phyloP scores from a whole-genome alignment of 35 echinoderm and acorn worm species.

The Ophioderma brevispina region DNA sequence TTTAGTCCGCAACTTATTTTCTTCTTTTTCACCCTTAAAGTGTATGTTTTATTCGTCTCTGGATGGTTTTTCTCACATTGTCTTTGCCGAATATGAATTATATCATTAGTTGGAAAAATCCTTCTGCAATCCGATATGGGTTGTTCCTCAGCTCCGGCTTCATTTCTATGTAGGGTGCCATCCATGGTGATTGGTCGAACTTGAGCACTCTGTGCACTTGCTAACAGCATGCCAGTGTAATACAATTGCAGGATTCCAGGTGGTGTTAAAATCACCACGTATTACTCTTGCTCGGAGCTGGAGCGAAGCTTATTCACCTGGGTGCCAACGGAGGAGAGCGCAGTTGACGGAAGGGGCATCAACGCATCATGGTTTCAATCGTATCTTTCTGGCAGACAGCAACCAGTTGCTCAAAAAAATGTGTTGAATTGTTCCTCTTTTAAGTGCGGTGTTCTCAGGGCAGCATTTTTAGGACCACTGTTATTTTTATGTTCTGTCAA shows the following conservation, averaged over 20 bases:
- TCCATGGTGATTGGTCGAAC: constrained; percentile 8
- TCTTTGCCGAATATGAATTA: constrained; percentile 6
- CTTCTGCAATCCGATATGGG: background rate
- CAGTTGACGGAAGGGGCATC: too few relatives aligned
- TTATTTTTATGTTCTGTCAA: too few relatives aligned
- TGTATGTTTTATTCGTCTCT: background rate
- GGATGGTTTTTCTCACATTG: constrained; percentile 19
- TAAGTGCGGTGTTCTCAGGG: too few relatives aligned
- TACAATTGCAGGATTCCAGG: constrained; percentile 19
- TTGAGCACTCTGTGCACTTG: background rate
- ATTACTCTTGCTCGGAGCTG: background rate
- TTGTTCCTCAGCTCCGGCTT: background rate
- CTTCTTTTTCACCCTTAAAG: background rate
- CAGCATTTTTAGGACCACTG: too few relatives aligned
- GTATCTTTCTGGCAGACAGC: too few relatives aligned
- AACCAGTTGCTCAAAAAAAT: too few relatives aligned
- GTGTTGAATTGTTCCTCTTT: too few relatives aligned
- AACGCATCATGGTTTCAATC: too few relatives aligned
- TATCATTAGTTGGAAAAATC: constrained; percentile 43
- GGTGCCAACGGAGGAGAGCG: too few relatives aligned
- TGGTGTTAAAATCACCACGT: constrained; percentile 27
- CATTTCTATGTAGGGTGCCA: background rate
- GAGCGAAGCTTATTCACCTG: background rate
- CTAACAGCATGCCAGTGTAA: background rate
- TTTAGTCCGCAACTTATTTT: background rate